These are phyloP conservation scores for Pseudomyrmex cubaensis DNA, from an alignment of 1,140 invertebrate species.

Conservation along the genomic window DNA sequence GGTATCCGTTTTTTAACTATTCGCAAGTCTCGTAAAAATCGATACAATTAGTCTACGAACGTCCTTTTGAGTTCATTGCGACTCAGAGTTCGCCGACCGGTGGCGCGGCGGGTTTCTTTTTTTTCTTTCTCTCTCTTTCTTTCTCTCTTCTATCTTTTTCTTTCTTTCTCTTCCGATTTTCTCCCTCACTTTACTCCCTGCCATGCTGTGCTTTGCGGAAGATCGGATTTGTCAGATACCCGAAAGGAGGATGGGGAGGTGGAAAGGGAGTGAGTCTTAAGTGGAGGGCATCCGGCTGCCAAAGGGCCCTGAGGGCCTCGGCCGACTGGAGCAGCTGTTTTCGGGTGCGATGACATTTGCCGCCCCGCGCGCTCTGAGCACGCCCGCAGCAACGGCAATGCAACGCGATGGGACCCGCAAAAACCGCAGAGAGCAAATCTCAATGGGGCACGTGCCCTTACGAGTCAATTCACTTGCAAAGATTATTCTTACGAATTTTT, in stretches of 20 bases:
- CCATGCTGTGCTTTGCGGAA: conserved; percentile 68
- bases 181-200: conserved; percentile 35
- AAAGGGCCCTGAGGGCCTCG: conserved; percentile 70
- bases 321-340: conserved; percentile 78
- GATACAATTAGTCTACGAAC: conserved; percentile 56
- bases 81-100: conserved; percentile 63
- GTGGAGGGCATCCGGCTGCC: conserved; percentile 77
- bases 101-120: conserved; percentile 25
- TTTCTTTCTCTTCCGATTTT: conserved; percentile 50
- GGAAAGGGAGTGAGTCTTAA: conserved; percentile 71
- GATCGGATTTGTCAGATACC: conserved; percentile 81
- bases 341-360: conserved; percentile 80
- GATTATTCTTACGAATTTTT: conserved; percentile 45
- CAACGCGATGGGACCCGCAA: conserved; percentile 66
- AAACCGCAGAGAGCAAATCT: conserved; percentile 72
- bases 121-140: conserved; percentile 55
- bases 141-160: conserved; percentile 46
- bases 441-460: conserved; percentile 77
- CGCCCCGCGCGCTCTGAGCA: conserved; percentile 54
- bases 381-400: conserved; percentile 59
- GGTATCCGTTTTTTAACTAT: conserved; percentile 6
- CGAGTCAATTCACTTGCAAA: conserved; percentile 75
- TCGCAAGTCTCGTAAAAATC: conserved; percentile 47
- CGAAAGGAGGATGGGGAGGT: conserved; percentile 70
- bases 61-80: conserved; percentile 46